Conservation (phyloP, 2,113 vertebrate genomes). For the Anseranas semipalmata region DNA sequence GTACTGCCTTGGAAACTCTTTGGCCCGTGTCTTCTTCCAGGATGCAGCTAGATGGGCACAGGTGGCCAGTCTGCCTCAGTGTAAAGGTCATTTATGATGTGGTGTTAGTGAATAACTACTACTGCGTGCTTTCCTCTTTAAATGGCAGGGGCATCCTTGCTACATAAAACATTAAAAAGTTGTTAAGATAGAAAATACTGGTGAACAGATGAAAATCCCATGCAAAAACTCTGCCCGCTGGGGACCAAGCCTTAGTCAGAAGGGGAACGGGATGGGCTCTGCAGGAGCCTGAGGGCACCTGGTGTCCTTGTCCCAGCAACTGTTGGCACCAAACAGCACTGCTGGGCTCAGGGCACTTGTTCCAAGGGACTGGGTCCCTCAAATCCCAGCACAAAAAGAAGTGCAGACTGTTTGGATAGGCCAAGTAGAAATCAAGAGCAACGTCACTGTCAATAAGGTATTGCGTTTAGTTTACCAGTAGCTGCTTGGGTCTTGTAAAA, state of each 20-base stretch:
- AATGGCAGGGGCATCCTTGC: constrained; percentile 21
- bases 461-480: not conserved
- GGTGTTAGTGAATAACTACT: constrained; percentile 55
- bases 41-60: not conserved
- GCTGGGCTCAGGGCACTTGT: not conserved
- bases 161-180: constrained; percentile 12
- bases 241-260: not conserved
- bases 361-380: not conserved
- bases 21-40: not conserved
- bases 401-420: not conserved
- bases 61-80: not conserved
- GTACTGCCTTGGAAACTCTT: not conserved
- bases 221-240: not conserved
- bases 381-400: not conserved
- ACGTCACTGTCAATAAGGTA: not conserved
- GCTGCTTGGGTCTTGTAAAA: not conserved
- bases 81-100: constrained; percentile 43
- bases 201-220: not conserved
- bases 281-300: not conserved
- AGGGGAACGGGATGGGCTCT: not conserved
- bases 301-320: not conserved
- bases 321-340: constrained; percentile 22
- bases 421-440: not conserved
- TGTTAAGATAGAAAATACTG: not conserved
- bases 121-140: not conserved